A percentile compares a stretch with the other conserved stretches of the same genome.
phyloP scores from a whole-genome alignment of 2,797 vertebrate genomes.

The Pseudocheirus occidentalis region DNA sequence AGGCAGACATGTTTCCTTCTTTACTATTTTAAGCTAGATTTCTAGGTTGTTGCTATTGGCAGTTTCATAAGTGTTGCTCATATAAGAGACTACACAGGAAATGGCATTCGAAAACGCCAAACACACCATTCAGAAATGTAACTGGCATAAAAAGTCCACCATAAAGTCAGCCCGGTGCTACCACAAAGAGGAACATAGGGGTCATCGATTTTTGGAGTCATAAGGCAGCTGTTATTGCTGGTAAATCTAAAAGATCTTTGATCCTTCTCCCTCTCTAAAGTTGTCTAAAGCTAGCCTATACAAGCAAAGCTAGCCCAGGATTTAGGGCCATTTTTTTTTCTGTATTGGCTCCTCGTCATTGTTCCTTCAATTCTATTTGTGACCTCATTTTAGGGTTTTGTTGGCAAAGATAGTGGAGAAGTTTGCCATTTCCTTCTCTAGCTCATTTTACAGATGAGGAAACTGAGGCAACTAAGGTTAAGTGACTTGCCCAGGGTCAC shows the following conservation, averaged over 20 bases:
- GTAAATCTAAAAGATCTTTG: background rate
- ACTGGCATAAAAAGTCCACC: background rate
- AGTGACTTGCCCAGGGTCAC: background rate
- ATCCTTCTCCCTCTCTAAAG: background rate
- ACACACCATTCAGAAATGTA: background rate
- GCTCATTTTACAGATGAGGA: background rate
- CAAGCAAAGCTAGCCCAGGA: background rate
- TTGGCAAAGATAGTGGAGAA: background rate
- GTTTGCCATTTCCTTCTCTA: background rate
- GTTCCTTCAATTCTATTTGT: background rate
- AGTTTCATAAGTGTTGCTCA: constrained; percentile 64
- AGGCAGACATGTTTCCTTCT: constrained; percentile 4
- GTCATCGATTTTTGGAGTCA: background rate
- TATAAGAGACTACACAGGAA: constrained; percentile 9
- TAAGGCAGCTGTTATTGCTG: background rate
- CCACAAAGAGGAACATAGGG: background rate
- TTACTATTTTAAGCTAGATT: constrained; percentile 56
- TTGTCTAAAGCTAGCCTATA: background rate
- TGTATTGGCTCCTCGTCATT: background rate
- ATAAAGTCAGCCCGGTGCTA: background rate
- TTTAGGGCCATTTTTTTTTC: background rate
- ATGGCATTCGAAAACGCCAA: background rate
- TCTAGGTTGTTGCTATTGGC: constrained; percentile 68
- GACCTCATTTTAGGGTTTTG: background rate
- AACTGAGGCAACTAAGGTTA: background rate